Percentiles rank a stretch among this genome's conserved stretches.
phyloP scores from a whole-genome alignment of 2,888 invertebrate species.

The Tinea trinotella region DNA sequence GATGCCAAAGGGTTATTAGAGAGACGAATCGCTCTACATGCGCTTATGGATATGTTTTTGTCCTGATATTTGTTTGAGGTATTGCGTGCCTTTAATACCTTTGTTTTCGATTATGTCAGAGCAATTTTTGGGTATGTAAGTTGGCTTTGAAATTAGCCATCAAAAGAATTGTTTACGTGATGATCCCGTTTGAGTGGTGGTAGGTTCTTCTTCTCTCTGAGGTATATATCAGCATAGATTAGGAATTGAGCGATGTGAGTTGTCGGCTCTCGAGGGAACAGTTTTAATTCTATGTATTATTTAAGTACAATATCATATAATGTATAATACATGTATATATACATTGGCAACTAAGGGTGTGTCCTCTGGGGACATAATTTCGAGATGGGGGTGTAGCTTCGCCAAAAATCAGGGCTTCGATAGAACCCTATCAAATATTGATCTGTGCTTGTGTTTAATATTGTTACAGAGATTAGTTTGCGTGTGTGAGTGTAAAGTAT shows the following conservation, averaged over 20 bases:
- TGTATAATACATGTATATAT: constrained; percentile 41
- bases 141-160: constrained; percentile 14
- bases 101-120: constrained; percentile 38
- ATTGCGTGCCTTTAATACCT: constrained; percentile 49
- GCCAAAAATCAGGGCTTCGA: constrained; percentile 46
- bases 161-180: constrained; percentile 17
- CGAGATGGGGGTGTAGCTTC: constrained; percentile 40
- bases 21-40: constrained; percentile 34
- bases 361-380: constrained; percentile 50
- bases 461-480: constrained; percentile 23
- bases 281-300: constrained; percentile 50
- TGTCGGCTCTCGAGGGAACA: constrained; percentile 32
- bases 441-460: constrained; percentile 24
- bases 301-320: constrained; percentile 34
- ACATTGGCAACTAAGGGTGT: constrained; percentile 35
- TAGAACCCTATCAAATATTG: constrained; percentile 31
- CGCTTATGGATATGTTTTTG: constrained; percentile 42
- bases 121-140: constrained; percentile 13
- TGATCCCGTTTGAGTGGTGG: constrained; percentile 12
- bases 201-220: constrained; percentile 2
- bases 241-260: constrained; percentile 10
- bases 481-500: constrained; percentile 23
- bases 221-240: constrained; percentile 13
- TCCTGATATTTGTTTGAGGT: constrained; percentile 40
- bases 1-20: constrained; percentile 51